Percentiles rank a stretch among this genome's conserved stretches.
These are phyloP conservation scores for Scaptomyza graminum DNA, from an alignment of 1,140 invertebrate species.

Conservation along the genomic window DNA sequence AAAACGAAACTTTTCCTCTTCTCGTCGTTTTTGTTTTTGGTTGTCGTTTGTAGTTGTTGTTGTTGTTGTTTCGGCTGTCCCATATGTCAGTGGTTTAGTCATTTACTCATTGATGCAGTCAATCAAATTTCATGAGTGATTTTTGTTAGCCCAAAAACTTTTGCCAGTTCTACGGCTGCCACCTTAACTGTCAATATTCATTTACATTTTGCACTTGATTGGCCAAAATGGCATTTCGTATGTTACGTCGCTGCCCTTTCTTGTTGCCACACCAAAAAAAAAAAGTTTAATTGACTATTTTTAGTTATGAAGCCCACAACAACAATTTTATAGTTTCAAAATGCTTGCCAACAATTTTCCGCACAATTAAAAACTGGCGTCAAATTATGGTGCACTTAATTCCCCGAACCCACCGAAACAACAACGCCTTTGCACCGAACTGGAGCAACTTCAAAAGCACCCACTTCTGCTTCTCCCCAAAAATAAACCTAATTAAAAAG, in stretches of 20 bases:
- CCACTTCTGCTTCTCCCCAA: not conserved
- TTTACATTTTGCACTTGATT: constrained; percentile 72
- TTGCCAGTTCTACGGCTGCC: constrained; percentile 28
- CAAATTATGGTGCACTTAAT: constrained; percentile 54
- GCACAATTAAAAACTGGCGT: constrained; percentile 65
- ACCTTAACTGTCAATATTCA: constrained; percentile 72
- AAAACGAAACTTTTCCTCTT: constrained; percentile 60
- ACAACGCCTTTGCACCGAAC: constrained; percentile 8
- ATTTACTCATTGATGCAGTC: constrained; percentile 76
- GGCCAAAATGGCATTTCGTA: constrained; percentile 30
- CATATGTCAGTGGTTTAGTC: constrained; percentile 65
- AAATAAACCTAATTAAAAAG: constrained; percentile 74
- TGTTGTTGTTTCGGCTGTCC: constrained; percentile 14
- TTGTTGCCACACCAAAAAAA: not conserved
- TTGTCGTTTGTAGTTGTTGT: constrained; percentile 5
- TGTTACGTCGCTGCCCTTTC: constrained; percentile 18
- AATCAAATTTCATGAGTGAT: constrained; percentile 80
- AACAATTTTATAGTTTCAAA: constrained; percentile 35
- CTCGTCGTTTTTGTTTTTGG: constrained; percentile 1
- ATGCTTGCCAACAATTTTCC: constrained; percentile 58
- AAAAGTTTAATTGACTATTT: constrained; percentile 65
- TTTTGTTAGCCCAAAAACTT: constrained; percentile 68
- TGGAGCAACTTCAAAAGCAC: constrained; percentile 59
- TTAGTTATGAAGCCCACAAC: constrained; percentile 17
- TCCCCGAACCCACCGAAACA: not conserved